Evolutionary conservation across 2,888 invertebrate genomes (phyloP).

Genomic region (Caenorhabditis sp.): DNA sequence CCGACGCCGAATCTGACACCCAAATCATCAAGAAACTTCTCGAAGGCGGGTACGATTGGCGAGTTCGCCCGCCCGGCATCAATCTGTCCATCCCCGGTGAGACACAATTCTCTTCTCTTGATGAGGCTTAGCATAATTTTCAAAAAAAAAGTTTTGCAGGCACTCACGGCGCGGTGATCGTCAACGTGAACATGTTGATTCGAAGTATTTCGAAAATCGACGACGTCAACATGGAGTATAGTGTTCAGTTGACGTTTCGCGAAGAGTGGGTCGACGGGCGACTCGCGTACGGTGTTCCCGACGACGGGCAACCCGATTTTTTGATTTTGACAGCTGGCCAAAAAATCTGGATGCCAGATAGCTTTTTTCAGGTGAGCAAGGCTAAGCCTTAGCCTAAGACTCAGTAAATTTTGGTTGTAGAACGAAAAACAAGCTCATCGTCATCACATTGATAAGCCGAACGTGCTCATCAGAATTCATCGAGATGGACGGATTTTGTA

Average conservation of each 20-base stretch:
- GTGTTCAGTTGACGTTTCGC: constrained; percentile 93
- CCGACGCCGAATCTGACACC: constrained; percentile 62
- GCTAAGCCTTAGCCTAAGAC: too few species aligned
- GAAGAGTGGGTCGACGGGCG: constrained; percentile 96
- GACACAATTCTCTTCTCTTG: not conserved
- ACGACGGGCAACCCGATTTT: constrained; percentile 57
- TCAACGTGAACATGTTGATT: constrained; percentile 68
- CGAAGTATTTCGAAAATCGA: constrained; percentile 70
- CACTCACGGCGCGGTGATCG: constrained; percentile 66
- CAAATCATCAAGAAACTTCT: constrained; percentile 66
- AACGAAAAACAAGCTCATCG: constrained; percentile 94
- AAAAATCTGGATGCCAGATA: constrained; percentile 95
- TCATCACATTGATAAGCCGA: constrained; percentile 72
- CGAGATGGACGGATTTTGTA: constrained; percentile 74
- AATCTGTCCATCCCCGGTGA: constrained; percentile 61
- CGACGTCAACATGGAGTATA: constrained; percentile 73
- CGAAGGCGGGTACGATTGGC: constrained; percentile 67
- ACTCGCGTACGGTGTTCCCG: constrained; percentile 63
- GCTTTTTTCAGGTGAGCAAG: constrained; percentile 79
- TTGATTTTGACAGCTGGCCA: constrained; percentile 74
- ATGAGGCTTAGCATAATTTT: too few species aligned
- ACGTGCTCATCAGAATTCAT: constrained; percentile 94
- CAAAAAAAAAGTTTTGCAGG: too few species aligned
- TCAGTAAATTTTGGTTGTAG: too few species aligned
- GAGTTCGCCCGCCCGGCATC: constrained; percentile 68